Base-by-base conservation (phyloP, 2,888 invertebrate species). In the Glomeris marginata region DNA sequence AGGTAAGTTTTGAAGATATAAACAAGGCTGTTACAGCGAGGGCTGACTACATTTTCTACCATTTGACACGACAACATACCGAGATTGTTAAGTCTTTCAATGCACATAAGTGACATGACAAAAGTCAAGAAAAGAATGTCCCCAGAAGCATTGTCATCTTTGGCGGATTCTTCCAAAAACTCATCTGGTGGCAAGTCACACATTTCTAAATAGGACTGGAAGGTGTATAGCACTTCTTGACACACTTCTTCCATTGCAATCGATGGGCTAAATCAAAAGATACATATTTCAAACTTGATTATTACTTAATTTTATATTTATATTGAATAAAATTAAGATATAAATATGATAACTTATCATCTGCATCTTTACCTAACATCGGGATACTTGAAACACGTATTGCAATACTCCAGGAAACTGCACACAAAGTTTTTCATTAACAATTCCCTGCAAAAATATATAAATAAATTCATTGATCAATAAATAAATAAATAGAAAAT, bases 81-180 rank as follows among this genome's bases (percentile, higher is more conserved):
- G 55, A 60, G 60, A 46, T 61, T 77, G 63, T 79, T 77, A 50
- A 87, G 70, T 67, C 84, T 84, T 28, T 80, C 74, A 56, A 87
- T 76, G 52, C 84, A 84, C 63, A 87, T 80, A 50, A 91, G 72
- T 59, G 84, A 80, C 60, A 88, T 84, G 47, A 81, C 76, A 10
- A 83, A 76, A 51, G 90, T 79, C 70, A 86, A 88, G 62, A 86
- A 85, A 48, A 88, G 73, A 60, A 83, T 76, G 55, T 80, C 79
- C 41, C 77, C 72, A 36, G 36, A 36, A 13, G 36, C 36, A 36
- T 11, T 13, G 11, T 36, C 36, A 13, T 36, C 36, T 11, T 11
- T 11, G 36, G 11, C 13, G 36, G 36, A 36, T 11, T 11, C 36
- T 11, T 36, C 36, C 11, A 11, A 13, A 36, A 13, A 11, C 11